Evolutionary conservation across 1,140 invertebrate genomes (phyloP).

Genomic region (Tetramorium parvispinum): DNA sequence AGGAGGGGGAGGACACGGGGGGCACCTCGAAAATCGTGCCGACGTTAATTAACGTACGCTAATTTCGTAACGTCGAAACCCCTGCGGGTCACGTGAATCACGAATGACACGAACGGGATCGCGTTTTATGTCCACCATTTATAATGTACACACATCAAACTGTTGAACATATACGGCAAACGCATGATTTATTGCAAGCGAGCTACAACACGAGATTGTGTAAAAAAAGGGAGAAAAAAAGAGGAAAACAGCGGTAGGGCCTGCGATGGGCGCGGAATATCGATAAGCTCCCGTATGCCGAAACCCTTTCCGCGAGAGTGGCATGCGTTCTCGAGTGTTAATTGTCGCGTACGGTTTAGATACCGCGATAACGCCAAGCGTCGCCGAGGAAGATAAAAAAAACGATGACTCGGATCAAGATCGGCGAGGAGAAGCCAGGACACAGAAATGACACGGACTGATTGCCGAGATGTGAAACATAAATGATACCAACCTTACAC

Average conservation of each 20-base stretch:
- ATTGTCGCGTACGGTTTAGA: neutral
- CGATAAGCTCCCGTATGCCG: neutral
- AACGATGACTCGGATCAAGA: neutral
- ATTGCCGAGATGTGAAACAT: neutral
- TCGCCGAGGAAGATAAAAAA: neutral
- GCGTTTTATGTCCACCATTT: constrained; percentile 42
- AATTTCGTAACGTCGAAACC: constrained; percentile 34
- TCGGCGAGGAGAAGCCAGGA: neutral
- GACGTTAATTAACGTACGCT: constrained; percentile 49
- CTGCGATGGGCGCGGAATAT: constrained; percentile 10
- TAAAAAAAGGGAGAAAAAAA: neutral
- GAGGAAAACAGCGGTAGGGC: neutral
- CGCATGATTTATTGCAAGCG: constrained; percentile 47
- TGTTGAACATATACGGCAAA: constrained; percentile 42
- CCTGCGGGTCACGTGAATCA: constrained; percentile 48
- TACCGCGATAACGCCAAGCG: neutral
- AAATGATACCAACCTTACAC: constrained; percentile 1
- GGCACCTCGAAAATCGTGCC: constrained; percentile 18
- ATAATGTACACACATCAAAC: constrained; percentile 56
- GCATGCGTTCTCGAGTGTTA: neutral
- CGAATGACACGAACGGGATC: constrained; percentile 16
- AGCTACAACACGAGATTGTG: constrained; percentile 47
- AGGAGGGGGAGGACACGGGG: neutral
- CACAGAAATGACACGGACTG: neutral
- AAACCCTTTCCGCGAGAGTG: neutral